phyloP scores from a whole-genome alignment of 2,797 vertebrate species.

The Orestias chungarensis region DNA sequence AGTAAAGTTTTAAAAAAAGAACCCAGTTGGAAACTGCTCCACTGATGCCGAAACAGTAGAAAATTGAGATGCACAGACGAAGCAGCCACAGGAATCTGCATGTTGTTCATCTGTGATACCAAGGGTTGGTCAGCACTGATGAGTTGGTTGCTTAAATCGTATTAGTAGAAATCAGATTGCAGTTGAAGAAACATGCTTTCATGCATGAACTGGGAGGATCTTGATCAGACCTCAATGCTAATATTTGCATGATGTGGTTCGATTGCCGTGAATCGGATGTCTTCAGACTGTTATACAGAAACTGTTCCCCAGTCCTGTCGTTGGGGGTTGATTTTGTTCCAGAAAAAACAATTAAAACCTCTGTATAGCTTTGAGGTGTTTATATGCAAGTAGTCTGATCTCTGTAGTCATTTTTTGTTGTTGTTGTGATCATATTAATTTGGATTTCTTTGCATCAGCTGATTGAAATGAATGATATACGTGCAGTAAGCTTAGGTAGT shows the following conservation, averaged over 20 bases:
- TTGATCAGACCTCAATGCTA: neutral
- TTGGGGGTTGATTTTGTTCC: neutral
- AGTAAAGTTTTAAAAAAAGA: slow-evolving; percentile 9
- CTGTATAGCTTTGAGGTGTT: neutral
- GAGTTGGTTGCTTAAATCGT: too few species aligned
- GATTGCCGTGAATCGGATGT: too few species aligned
- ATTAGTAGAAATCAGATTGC: too few species aligned
- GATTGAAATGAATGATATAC: neutral
- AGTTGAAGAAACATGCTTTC: neutral
- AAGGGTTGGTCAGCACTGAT: too few species aligned
- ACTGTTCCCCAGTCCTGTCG: neutral
- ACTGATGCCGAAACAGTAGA: neutral
- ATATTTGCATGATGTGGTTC: neutral
- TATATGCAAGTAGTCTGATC: neutral
- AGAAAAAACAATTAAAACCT: neutral
- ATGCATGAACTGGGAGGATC: neutral
- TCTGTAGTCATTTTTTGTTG: neutral
- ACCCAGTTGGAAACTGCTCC: too few species aligned
- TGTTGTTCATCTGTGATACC: too few species aligned
- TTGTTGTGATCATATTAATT: neutral
- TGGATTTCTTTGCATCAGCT: neutral
- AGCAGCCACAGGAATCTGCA: neutral
- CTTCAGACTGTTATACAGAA: too few species aligned
- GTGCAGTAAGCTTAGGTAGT: neutral
- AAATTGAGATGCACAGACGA: neutral